Evolutionary conservation across 2,113 vertebrate genomes (phyloP), one percentile per base, ranked within the genome.

Genomic region (Sylvilagus bachmani): DNA sequence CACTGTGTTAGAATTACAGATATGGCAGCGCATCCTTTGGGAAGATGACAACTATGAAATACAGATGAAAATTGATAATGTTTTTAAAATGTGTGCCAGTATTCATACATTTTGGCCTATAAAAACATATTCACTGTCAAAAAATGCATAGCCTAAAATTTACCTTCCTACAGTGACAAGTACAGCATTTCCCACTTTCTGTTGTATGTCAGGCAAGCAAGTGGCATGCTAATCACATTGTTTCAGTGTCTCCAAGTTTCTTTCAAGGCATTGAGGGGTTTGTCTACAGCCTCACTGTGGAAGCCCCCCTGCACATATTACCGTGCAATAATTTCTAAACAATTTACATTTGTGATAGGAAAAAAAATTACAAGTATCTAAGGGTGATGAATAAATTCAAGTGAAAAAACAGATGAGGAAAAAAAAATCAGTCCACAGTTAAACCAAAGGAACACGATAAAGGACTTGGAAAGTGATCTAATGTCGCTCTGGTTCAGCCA

Each of bases 311-410:
- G 10, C 62, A 89, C 67, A 85, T 5, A 77, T 58, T 3, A 51
- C 21, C 58, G 80, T 58, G 79, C 66, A 92, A 84, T 79, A 80
- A 77, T 93, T 94, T 93, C 73, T 69, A 85, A 93, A 70, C 49
- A 90, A 94, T 66, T 91, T 78, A 55, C 24, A 61, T 93, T 83
- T 91, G 1, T 62, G 64, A 92, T 93, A 58, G 81, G 55, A 88
- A 96, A 91, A 71, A 86, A 27, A 62, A 33, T 78, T 11, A 1
- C 31, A 92, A n/a, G 31, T 94, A 92, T 93, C 53, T 85, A 69
- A 10, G 33, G 14, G 24, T 58, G 31, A 94, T 75, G 69, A 79
- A 44, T 70, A 73, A 79, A 66, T 81, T 64, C 49, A 74, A 71
- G 77, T 79, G 33, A 78, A 82, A 87, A 64, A 62, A 44, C 33